A percentile compares a stretch with the other conserved stretches of the same genome.
These are phyloP conservation scores for Chelon labrosus DNA, from an alignment of 2,797 vertebrate genomes.

Conservation along the genomic window DNA sequence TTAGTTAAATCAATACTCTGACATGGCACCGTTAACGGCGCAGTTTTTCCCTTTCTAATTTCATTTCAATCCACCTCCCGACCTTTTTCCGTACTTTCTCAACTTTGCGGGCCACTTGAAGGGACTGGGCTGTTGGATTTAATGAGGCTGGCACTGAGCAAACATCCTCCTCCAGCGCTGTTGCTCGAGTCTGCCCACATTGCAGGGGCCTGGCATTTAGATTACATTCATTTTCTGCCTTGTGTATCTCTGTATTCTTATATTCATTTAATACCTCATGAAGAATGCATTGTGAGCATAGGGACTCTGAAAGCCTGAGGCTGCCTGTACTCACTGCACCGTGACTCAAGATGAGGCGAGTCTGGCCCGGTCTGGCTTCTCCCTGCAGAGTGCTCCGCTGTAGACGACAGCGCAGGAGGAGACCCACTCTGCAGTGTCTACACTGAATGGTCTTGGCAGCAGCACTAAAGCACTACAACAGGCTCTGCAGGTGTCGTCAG, in stretches of 20 bases:
- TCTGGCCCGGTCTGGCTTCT: constrained; percentile 61
- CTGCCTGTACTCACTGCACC: constrained; percentile 63
- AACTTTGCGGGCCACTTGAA: constrained; percentile 69
- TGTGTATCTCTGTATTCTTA: constrained; percentile 76
- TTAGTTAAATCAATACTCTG: constrained; percentile 84
- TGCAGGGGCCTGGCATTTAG: constrained; percentile 77
- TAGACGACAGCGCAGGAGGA: constrained; percentile 55
- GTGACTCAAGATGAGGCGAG: constrained; percentile 67
- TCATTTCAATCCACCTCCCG: constrained; percentile 79
- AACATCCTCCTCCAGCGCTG: constrained; percentile 77
- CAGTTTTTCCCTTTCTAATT: constrained; percentile 78
- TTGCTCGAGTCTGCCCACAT: constrained; percentile 60
- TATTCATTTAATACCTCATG: constrained; percentile 81
- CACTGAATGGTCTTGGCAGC: constrained; percentile 53
- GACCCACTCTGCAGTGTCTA: constrained; percentile 51
- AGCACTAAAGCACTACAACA: constrained; percentile 54
- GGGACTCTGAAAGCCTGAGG: constrained; percentile 62
- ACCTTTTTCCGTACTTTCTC: constrained; percentile 76
- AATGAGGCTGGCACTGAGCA: constrained; percentile 82
- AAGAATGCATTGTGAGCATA: constrained; percentile 75
- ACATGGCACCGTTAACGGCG: constrained; percentile 65
- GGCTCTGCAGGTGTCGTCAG: constrained; percentile 62
- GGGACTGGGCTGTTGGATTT: constrained; percentile 73
- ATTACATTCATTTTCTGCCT: constrained; percentile 77
- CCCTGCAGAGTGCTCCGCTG: constrained; percentile 59